Evolutionary conservation across 2,888 invertebrate genomes (phyloP).

Genomic region (Andrena marginata): DNA sequence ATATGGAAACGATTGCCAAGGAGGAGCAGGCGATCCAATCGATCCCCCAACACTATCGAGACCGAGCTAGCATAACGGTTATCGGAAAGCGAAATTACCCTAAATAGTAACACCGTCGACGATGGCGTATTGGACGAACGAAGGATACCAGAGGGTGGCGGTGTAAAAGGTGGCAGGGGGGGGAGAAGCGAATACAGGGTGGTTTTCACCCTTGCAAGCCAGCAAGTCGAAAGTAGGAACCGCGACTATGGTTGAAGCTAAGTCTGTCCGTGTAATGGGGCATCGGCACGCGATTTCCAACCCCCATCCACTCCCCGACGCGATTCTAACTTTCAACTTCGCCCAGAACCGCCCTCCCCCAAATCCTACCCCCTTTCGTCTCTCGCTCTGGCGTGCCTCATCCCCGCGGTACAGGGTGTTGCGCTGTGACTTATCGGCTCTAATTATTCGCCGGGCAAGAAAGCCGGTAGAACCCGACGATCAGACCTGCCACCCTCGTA

Average conservation of each 20-base stretch:
- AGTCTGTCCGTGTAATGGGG: constrained; percentile 83
- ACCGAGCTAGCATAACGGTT: constrained; percentile 72
- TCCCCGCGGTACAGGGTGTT: constrained; percentile 74
- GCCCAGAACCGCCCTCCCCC: constrained; percentile 55
- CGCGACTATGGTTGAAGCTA: constrained; percentile 79
- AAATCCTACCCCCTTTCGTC: constrained; percentile 55
- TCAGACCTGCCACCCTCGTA: constrained; percentile 74
- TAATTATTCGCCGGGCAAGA: constrained; percentile 83
- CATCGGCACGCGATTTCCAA: constrained; percentile 83
- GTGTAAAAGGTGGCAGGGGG: constrained; percentile 51
- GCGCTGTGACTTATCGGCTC: constrained; percentile 84
- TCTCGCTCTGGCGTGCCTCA: constrained; percentile 62
- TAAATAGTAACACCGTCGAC: constrained; percentile 79
- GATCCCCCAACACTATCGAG: constrained; percentile 58
- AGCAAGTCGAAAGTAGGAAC: constrained; percentile 81
- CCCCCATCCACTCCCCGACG: constrained; percentile 51
- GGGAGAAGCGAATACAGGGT: constrained; percentile 53
- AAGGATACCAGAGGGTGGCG: constrained; percentile 46
- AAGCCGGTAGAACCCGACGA: constrained; percentile 74
- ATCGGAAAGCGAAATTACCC: constrained; percentile 77
- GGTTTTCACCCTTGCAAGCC: constrained; percentile 69
- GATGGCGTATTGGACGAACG: constrained; percentile 64
- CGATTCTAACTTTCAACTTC: constrained; percentile 79
- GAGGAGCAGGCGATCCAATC: constrained; percentile 50
- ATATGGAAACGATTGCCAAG: constrained; percentile 36